Conservation (phyloP, 2,113 vertebrate species). For the Callipepla squamata region DNA sequence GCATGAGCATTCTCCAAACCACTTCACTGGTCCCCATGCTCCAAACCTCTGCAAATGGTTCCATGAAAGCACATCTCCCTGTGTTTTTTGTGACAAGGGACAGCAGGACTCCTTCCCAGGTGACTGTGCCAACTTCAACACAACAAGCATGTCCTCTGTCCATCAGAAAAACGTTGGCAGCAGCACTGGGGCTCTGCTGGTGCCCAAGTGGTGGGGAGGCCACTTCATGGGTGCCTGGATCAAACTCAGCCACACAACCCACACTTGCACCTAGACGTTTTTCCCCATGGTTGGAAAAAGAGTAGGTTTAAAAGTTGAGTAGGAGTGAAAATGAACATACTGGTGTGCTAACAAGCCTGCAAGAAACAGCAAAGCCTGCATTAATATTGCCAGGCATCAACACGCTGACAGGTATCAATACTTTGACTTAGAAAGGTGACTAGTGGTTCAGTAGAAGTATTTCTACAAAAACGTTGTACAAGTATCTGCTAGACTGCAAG, state of each 20-base stretch:
- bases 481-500: background rate
- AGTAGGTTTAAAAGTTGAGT: background rate
- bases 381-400: background rate
- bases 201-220: background rate
- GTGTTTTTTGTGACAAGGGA: background rate
- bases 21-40: background rate
- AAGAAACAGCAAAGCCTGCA: background rate
- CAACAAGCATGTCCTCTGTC: background rate
- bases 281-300: background rate
- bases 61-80: background rate
- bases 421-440: background rate
- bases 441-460: background rate
- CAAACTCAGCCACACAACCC: background rate
- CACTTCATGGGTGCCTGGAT: rapidly evolving
- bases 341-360: background rate
- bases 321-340: background rate
- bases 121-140: background rate
- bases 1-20: background rate
- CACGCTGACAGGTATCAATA: background rate
- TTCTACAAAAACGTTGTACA: background rate
- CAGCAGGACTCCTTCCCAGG: background rate
- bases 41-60: background rate
- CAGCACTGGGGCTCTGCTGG: background rate
- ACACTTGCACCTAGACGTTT: background rate
- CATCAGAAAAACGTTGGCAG: background rate